A percentile compares a stretch with the other conserved stretches of the same genome.
These are phyloP conservation scores for Cololabis saira DNA, from an alignment of 2,113 vertebrate genomes.

Conservation along the genomic window DNA sequence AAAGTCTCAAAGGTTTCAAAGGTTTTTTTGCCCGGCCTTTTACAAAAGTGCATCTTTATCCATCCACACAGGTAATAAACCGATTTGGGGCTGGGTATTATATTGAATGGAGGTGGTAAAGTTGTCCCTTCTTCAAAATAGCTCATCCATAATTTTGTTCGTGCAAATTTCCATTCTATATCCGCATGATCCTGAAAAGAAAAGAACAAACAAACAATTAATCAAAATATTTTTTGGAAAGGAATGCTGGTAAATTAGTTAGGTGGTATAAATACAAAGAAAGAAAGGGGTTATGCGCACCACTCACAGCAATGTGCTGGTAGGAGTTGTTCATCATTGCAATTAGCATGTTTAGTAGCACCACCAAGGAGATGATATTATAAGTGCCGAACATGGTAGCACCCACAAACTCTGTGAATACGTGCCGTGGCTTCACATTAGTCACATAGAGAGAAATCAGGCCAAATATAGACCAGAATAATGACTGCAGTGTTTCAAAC, in stretches of 20 bases:
- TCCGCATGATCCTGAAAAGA: conserved; percentile 93
- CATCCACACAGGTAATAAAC: conserved; percentile 90
- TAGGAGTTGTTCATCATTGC: conserved; percentile 99
- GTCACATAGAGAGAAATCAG: conserved; percentile 95
- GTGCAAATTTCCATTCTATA: conserved; percentile 99
- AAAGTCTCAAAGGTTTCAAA: conserved; percentile 91
- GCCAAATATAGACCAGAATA: conserved; percentile 99
- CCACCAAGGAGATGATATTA: conserved; percentile 96
- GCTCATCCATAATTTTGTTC: conserved; percentile 99
- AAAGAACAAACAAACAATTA: conserved; percentile 23
- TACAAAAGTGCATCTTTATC: conserved; percentile 87
- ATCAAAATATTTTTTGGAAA: conserved; percentile 1
- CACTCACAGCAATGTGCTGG: conserved; percentile 97
- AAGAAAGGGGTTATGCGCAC: neutral
- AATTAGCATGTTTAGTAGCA: conserved; percentile 99
- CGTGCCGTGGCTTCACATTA: conserved; percentile 88
- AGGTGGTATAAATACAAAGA: neutral
- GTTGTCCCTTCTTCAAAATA: conserved; percentile 99
- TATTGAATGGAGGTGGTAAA: conserved; percentile 95
- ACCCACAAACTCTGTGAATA: conserved; percentile 96
- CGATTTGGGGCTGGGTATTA: conserved; percentile 96
- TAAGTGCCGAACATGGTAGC: conserved; percentile 98
- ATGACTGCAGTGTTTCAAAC: conserved; percentile 95
- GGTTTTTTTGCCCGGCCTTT: conserved; percentile 82
- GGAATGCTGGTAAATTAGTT: neutral